Evolutionary conservation across 1,140 invertebrate genomes (phyloP), one percentile per base, ranked within the genome.

Genomic region (Diprion similis): DNA sequence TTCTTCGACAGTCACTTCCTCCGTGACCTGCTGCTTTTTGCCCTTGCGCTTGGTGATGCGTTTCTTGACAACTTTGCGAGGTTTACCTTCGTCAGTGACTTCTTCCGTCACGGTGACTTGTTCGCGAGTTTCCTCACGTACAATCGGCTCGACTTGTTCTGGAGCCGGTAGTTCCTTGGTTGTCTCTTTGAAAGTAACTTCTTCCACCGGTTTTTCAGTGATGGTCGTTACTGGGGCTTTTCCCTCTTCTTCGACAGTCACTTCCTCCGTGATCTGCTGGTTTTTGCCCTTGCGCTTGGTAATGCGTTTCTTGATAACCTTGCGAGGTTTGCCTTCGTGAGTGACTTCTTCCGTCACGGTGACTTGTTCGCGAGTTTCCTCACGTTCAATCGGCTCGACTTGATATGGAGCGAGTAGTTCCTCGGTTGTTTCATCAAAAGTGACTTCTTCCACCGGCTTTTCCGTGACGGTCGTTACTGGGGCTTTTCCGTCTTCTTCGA

Each of bases 1-100:
- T 76, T 86, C 84, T 81, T 86, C 84, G 76, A 84, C 80, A 46
- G 86, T 85, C 65, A 83, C 83, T 76, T 87, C 82, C 75, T 86
- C 82, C n/a, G 83, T 86, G 1, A 81, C 78, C 79, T 85, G 83
- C 78, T 84, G 71, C 75, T 84, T 84, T 19, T 74, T 71, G 68
- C 79, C 84, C 48, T 80, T 78, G 76, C 85, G 85, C 76, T 86
- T 85, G 10, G 84, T 83, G 7, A 82, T 78, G 24, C 24, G 24
- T 37, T 37, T 37, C 24, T 37, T 37, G 2, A 37, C 24, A 37
- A 37, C 24, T 0, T 37, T 37, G 2, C 24, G 24, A 37, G 24
- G 24, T 37, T 37, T 37, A 4, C 24, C 24, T 3, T 37, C 24
- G 6, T 37, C 2, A 37, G 24, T 37, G 2, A 37, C 24, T 37